A percentile compares a stretch with the other conserved stretches of the same genome.
These are phyloP conservation scores for Leptodactylus fallax DNA, from an alignment of 2,797 vertebrate genomes.

Conservation along the genomic window DNA sequence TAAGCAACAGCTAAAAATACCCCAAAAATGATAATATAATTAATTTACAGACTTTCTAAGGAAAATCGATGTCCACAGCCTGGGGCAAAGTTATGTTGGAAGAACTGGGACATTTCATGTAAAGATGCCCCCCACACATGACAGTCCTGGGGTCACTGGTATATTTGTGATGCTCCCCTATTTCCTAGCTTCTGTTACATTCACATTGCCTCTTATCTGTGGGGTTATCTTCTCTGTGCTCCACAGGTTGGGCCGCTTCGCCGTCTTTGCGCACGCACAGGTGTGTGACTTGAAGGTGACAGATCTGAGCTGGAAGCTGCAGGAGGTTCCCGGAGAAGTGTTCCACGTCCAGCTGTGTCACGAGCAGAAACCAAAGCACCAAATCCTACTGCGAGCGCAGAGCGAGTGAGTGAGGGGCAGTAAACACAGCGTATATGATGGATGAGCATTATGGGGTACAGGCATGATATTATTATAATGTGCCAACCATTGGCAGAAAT, in stretches of 20 bases:
- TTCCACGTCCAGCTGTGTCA: slow-evolving; percentile 90
- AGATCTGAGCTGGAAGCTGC: slow-evolving; percentile 88
- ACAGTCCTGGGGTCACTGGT: neutral
- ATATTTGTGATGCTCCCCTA: neutral
- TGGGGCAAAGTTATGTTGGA: neutral
- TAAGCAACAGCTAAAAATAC: slow-evolving; percentile 33
- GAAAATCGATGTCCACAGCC: neutral
- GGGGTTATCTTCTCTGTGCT: neutral
- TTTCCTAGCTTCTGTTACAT: neutral
- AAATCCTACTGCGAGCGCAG: slow-evolving; percentile 87
- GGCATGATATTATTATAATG: neutral
- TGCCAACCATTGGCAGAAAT: too few species aligned
- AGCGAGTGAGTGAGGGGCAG: slow-evolving; percentile 81
- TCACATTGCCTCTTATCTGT: neutral
- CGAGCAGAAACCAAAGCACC: slow-evolving; percentile 84
- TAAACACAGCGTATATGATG: neutral
- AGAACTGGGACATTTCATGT: neutral
- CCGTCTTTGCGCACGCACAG: slow-evolving; percentile 88
- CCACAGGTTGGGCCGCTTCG: slow-evolving; percentile 85
- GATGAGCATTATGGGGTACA: neutral
- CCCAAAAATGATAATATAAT: neutral
- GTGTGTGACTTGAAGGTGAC: slow-evolving; percentile 87
- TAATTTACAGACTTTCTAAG: neutral
- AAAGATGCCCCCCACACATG: neutral
- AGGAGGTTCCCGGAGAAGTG: slow-evolving; percentile 88